Evolutionary conservation across 1,140 invertebrate species (phyloP).

Genomic region (Ericerus pela): DNA sequence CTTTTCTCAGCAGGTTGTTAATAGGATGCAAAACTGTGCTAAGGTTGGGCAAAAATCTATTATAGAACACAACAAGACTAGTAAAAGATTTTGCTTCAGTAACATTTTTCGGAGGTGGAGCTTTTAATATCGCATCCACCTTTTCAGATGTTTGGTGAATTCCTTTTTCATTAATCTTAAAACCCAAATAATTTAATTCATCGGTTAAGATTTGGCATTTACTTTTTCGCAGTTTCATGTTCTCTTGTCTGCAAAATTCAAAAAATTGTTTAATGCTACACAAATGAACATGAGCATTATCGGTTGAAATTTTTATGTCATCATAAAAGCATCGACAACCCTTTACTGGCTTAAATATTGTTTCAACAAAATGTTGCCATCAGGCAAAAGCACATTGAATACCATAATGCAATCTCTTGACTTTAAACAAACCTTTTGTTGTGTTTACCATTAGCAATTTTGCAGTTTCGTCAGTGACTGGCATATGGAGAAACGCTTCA

Average conservation of each 20-base stretch:
- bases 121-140: constrained; percentile 28
- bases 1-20: constrained; percentile 21
- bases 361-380: background rate
- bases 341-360: background rate
- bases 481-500: background rate
- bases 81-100: constrained; percentile 28
- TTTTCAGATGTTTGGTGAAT: constrained; percentile 28
- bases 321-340: background rate
- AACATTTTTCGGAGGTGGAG: constrained; percentile 26
- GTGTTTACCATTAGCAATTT: background rate
- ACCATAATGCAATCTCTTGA: background rate
- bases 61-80: constrained; percentile 29
- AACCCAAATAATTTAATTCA: constrained; percentile 26
- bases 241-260: background rate
- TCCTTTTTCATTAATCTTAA: constrained; percentile 26
- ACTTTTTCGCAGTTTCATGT: background rate
- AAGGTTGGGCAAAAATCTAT: constrained; percentile 26
- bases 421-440: background rate
- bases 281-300: background rate
- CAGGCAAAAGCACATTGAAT: background rate
- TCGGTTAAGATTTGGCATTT: background rate
- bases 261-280: background rate
- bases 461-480: background rate
- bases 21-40: constrained; percentile 22
- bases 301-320: background rate